Conservation (phyloP, 1,140 invertebrate genomes). For the Myzus persicae region DNA sequence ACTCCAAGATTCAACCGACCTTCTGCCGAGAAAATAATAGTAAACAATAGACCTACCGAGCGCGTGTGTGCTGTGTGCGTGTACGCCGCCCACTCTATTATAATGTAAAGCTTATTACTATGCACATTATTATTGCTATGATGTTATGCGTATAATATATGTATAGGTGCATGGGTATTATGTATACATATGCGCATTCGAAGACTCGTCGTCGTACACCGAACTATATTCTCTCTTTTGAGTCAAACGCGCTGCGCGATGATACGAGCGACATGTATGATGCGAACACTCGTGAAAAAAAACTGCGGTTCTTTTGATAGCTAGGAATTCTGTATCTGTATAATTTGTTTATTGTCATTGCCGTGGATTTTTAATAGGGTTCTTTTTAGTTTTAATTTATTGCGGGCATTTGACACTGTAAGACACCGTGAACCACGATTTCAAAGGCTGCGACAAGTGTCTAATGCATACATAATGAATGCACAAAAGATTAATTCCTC, state of each 20-base stretch:
- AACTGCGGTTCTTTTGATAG: background rate
- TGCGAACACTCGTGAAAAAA: background rate
- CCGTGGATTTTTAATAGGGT: background rate
- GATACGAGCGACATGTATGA: background rate
- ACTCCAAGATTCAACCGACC: conserved; percentile 18
- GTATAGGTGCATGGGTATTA: background rate
- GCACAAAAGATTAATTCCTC: background rate
- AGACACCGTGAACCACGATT: background rate
- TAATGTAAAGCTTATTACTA: background rate
- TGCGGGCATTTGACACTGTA: background rate
- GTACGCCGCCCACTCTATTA: background rate
- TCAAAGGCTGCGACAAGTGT: background rate
- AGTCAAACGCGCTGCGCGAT: background rate
- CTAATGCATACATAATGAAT: background rate
- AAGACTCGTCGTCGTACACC: background rate
- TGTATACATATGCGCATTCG: background rate
- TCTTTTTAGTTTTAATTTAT: background rate
- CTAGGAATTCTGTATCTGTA: background rate
- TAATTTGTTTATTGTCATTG: background rate
- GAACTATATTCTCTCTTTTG: background rate
- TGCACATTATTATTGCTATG: background rate
- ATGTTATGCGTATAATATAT: background rate
- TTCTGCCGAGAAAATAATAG: background rate
- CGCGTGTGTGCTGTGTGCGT: background rate
- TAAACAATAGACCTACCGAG: conserved; percentile 15